These are phyloP conservation scores for Petrosia ficiformis DNA, from an alignment of 37 sponge, comb jelly and placozoan species.

Conservation along the genomic window DNA sequence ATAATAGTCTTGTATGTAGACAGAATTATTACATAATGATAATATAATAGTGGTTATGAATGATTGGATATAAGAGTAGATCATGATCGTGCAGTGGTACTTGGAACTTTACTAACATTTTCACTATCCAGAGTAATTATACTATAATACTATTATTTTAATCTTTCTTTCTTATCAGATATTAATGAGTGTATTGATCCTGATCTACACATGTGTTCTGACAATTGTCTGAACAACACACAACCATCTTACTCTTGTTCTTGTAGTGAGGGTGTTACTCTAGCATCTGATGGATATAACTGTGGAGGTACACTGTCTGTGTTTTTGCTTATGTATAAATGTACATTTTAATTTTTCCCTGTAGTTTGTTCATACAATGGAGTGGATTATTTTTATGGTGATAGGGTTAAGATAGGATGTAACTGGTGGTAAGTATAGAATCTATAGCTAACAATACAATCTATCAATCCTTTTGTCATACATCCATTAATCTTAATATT, in stretches of 20 bases:
- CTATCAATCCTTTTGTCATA: too few relatives aligned
- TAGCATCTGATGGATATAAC: slow-evolving; percentile 42
- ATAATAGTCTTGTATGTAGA: too few relatives aligned
- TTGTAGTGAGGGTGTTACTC: slow-evolving; percentile 50
- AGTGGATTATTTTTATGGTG: slow-evolving; percentile 60
- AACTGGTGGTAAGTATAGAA: slow-evolving; percentile 72
- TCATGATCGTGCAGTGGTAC: too few relatives aligned
- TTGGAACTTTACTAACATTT: too few relatives aligned
- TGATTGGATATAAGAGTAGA: too few relatives aligned
- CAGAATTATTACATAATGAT: too few relatives aligned
- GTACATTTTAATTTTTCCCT: neutral
- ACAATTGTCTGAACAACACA: slow-evolving; percentile 49
- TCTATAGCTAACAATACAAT: neutral
- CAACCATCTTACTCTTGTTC: slow-evolving; percentile 36
- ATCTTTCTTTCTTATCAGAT: slow-evolving; percentile 28
- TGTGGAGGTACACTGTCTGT: slow-evolving; percentile 69
- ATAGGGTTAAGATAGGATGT: slow-evolving; percentile 73
- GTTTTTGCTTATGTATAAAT: neutral
- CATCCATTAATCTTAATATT: too few relatives aligned
- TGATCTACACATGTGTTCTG: slow-evolving; percentile 48
- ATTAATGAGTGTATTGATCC: slow-evolving; percentile 67
- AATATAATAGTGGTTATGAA: too few relatives aligned
- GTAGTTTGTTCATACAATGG: slow-evolving; percentile 68
- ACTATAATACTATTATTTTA: neutral
- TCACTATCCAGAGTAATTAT: too few relatives aligned